These are phyloP conservation scores for Holocentrus rufus DNA, from an alignment of 2,797 vertebrate species.

Conservation along the genomic window DNA sequence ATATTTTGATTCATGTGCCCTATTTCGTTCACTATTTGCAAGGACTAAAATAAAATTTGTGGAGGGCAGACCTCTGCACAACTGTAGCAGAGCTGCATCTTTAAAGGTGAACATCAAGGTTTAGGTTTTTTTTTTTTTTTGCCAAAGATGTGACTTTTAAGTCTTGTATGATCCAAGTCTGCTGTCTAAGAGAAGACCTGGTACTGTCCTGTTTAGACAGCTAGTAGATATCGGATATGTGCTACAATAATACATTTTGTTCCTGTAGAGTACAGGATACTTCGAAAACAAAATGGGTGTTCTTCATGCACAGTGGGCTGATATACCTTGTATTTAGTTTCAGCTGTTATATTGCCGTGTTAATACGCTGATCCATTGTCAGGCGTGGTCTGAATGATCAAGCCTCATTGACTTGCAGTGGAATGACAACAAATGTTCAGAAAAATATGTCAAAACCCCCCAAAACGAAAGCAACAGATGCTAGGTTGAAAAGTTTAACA, in stretches of 20 bases:
- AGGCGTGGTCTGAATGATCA: neutral
- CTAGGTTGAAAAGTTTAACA: neutral
- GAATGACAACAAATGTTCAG: no score
- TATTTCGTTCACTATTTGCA: neutral
- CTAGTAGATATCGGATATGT: no score
- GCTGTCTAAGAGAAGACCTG: no score
- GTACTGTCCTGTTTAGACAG: no score
- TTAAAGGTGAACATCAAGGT: no score
- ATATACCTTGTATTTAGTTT: neutral
- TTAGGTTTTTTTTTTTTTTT: no score
- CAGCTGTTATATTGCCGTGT: neutral
- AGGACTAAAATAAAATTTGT: neutral
- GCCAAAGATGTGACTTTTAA: no score
- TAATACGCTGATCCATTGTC: conserved; percentile 5
- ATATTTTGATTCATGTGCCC: neutral
- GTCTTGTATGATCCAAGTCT: no score
- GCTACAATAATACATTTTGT: conserved; percentile 1
- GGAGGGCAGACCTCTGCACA: no score
- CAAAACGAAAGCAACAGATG: neutral
- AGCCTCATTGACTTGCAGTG: neutral
- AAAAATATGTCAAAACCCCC: no score
- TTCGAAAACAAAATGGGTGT: neutral
- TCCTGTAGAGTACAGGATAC: no score
- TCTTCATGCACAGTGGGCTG: neutral
- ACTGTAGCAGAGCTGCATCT: no score